A percentile compares a stretch with the other conserved stretches of the same genome.
Evolutionary conservation across 2,888 invertebrate species (phyloP).

Genomic region (Apotomis capreana): DNA sequence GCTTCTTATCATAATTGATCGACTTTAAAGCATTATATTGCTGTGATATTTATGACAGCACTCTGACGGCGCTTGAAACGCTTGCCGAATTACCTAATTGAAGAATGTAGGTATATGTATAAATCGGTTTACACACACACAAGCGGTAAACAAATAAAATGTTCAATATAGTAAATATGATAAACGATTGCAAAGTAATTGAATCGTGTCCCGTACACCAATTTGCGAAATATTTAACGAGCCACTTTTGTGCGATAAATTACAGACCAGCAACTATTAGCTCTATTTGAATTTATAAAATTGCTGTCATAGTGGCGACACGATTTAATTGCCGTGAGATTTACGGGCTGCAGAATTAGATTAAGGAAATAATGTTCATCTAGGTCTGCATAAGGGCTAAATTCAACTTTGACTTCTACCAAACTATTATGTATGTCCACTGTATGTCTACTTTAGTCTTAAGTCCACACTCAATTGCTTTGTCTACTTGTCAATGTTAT

Average conservation of each 20-base stretch:
- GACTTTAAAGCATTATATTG: no score
- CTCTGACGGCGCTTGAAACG: no score
- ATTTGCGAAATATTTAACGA: constrained; percentile 40
- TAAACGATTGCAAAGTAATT: constrained; percentile 39
- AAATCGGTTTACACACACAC: constrained; percentile 4
- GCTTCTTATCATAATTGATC: no score
- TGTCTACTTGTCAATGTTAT: no score
- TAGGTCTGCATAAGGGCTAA: not conserved
- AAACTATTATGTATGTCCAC: no score
- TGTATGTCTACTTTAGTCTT: no score
- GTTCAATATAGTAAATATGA: constrained; percentile 33
- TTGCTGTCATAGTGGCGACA: constrained; percentile 29
- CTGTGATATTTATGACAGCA: no score
- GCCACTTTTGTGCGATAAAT: constrained; percentile 36
- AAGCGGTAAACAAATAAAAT: constrained; percentile 18
- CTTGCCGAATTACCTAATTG: no score
- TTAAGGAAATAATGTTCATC: constrained; percentile 13
- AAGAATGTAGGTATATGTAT: no score
- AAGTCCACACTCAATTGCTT: no score
- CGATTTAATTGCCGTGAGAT: constrained; percentile 28
- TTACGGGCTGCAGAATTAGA: constrained; percentile 15
- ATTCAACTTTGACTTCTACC: no score
- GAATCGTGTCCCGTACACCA: constrained; percentile 38
- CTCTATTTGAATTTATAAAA: constrained; percentile 40
- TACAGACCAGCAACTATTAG: constrained; percentile 26